Percentiles rank a stretch among this genome's conserved stretches.
Conservation (phyloP, 2,888 invertebrate species). For the Melipona beecheii region DNA sequence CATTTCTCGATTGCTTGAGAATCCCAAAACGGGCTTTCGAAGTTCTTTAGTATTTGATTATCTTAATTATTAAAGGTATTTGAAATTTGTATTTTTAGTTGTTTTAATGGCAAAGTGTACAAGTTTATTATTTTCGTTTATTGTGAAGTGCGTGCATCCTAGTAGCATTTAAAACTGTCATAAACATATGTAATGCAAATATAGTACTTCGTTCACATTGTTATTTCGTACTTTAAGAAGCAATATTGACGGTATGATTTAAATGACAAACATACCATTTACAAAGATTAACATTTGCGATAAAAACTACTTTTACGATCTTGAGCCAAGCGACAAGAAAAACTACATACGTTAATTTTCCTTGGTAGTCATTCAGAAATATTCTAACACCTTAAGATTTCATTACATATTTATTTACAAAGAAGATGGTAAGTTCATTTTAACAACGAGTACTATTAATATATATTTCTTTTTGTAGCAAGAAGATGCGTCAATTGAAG, state of each 20-base stretch:
- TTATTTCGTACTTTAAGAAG: not conserved
- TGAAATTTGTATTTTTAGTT: not conserved
- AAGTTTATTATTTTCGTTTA: slow-evolving; percentile 12
- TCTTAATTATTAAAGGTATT: slow-evolving; percentile 53
- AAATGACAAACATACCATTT: not conserved
- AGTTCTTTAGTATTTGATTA: slow-evolving; percentile 32
- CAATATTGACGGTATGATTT: not conserved
- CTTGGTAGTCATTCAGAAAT: not conserved
- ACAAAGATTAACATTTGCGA: not conserved
- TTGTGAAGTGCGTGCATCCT: slow-evolving; percentile 27
- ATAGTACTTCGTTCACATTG: not conserved
- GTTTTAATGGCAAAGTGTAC: not conserved
- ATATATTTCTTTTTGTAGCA: slow-evolving; percentile 38
- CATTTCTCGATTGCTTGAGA: slow-evolving; percentile 46
- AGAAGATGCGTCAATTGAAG: slow-evolving; percentile 90
- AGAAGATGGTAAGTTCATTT: not conserved
- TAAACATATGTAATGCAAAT: slow-evolving; percentile 49
- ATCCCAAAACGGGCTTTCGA: slow-evolving; percentile 4
- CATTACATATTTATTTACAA: not conserved
- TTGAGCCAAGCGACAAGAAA: not conserved
- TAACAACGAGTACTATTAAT: not conserved
- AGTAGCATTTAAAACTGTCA: slow-evolving; percentile 49
- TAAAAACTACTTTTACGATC: not conserved
- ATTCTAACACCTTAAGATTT: not conserved
- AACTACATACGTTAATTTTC: not conserved